Percentiles rank a stretch among this genome's conserved stretches.
Evolutionary conservation across 2,797 vertebrate genomes (phyloP).

Genomic region (Hapalemur alaotrensis): DNA sequence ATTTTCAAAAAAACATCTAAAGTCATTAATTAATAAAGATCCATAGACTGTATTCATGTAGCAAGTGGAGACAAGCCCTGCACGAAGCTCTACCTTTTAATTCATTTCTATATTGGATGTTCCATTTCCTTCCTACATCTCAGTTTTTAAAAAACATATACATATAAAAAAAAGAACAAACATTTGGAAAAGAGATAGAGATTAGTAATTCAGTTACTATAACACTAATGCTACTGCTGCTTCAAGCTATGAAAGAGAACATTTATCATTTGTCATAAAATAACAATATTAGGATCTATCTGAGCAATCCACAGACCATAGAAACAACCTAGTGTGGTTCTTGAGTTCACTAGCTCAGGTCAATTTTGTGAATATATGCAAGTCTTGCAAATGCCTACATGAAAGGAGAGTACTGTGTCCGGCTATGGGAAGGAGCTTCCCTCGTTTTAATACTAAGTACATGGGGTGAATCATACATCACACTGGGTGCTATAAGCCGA

Average conservation of each 20-base stretch:
- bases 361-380: constrained; percentile 63
- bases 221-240: constrained; percentile 41
- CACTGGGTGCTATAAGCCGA: constrained; percentile 77
- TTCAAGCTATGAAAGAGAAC: constrained; percentile 22
- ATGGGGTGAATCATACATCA: constrained; percentile 58
- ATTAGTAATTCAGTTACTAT: constrained; percentile 59
- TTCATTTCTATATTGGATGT: constrained; percentile 47
- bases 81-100: constrained; percentile 4
- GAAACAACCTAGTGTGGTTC: constrained; percentile 54
- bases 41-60: background rate
- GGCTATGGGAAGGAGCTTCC: constrained; percentile 43
- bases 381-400: constrained; percentile 53
- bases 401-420: constrained; percentile 42
- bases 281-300: constrained; percentile 13
- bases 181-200: constrained; percentile 57
- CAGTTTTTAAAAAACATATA: background rate
- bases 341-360: constrained; percentile 72
- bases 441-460: constrained; percentile 75
- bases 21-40: background rate
- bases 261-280: constrained; percentile 69
- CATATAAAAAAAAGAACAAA: background rate
- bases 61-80: background rate
- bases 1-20: background rate
- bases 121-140: constrained; percentile 18
- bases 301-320: constrained; percentile 45